Percentiles rank a stretch among this genome's conserved stretches.
Evolutionary conservation across 2,113 vertebrate genomes (phyloP).

Genomic region (Aegithalos caudatus): DNA sequence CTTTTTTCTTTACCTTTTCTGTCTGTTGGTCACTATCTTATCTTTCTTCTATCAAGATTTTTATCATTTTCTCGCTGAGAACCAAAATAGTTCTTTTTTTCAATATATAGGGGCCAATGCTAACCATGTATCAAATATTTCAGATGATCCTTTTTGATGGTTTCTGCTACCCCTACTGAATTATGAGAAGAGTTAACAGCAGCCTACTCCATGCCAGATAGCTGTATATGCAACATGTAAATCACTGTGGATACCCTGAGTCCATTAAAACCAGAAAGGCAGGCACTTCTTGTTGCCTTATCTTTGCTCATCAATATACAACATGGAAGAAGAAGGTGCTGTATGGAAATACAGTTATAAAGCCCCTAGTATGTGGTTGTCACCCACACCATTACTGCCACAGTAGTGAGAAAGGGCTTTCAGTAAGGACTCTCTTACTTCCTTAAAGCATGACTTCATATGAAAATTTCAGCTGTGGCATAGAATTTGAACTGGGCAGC

Average conservation of each 20-base stretch:
- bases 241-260: background rate
- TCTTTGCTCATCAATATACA: background rate
- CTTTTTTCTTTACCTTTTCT: background rate
- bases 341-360: background rate
- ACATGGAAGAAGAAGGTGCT: background rate
- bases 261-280: conserved; percentile 20
- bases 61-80: background rate
- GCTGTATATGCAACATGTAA: background rate
- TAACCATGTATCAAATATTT: background rate
- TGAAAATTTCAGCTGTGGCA: background rate
- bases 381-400: background rate
- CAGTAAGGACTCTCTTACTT: background rate
- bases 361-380: background rate
- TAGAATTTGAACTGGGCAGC: background rate
- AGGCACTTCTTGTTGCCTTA: background rate
- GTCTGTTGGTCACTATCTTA: background rate
- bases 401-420: background rate
- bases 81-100: background rate
- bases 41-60: background rate
- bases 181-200: background rate
- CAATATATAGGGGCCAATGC: background rate
- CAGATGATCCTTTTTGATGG: background rate
- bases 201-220: background rate
- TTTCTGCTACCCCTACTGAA: background rate
- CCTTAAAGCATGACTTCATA: background rate